phyloP scores from a whole-genome alignment of 1,140 invertebrate species.

The Oreohelix idahoensis region DNA sequence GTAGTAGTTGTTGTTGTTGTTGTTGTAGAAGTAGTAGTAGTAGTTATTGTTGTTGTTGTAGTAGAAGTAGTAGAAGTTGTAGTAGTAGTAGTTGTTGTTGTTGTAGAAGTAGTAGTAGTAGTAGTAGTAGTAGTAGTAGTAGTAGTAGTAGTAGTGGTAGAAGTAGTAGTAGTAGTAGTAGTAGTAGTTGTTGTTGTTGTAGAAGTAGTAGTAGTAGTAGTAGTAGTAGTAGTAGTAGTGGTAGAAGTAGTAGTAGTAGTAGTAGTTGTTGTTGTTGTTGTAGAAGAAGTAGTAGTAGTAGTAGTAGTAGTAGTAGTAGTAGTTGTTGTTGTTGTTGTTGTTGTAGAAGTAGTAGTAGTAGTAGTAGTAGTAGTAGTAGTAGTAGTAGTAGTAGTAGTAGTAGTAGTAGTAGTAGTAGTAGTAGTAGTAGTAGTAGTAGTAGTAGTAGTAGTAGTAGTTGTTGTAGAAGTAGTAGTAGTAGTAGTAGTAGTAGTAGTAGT shows the following conservation, averaged over 20 bases:
- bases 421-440: slow-evolving; percentile 22
- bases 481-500: slow-evolving; percentile 15
- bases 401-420: slow-evolving; percentile 22
- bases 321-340: too few relatives aligned
- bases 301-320: too few relatives aligned
- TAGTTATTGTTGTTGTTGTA: background rate
- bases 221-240: too few relatives aligned
- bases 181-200: background rate
- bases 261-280: too few relatives aligned
- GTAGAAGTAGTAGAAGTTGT: background rate
- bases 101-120: background rate
- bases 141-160: too few relatives aligned
- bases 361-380: slow-evolving; percentile 6
- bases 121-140: background rate
- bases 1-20: slow-evolving; percentile 4
- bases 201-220: too few relatives aligned
- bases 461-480: background rate
- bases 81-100: background rate
- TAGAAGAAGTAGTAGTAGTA: too few relatives aligned
- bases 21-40: background rate
- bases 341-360: slow-evolving; percentile 6
- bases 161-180: too few relatives aligned
- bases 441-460: slow-evolving; percentile 11
- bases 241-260: too few relatives aligned
- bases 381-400: slow-evolving; percentile 22